Base-by-base conservation (phyloP, 2,888 invertebrate species). In the Zygogramma bicolorata region DNA sequence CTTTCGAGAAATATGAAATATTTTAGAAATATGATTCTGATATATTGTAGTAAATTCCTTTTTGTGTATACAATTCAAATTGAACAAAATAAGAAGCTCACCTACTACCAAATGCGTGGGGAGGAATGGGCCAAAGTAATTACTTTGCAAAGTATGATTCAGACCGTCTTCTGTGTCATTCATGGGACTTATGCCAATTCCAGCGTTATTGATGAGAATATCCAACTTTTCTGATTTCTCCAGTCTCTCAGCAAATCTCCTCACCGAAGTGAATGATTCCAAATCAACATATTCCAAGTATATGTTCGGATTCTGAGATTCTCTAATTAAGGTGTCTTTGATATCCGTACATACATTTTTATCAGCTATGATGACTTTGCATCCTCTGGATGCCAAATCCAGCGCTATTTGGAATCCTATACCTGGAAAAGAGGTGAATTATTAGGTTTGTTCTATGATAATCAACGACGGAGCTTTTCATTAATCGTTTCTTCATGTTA, bases 101-200 rank as follows among this genome's bases (percentile, higher is more conserved):
- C 91, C 90, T 0, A 90, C 81, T 0, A 94, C 84, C 0, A 94
- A 88, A 73, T 91, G 87, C 0, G 93, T 93, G 65, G 94, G 85
- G 22, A 94, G 85, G 82, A 94, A 94, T 5, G 91, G 91, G 4
- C 93, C 93, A 79, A 92, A 91, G 80, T 93, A 90, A 78, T 94
- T 94, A 8, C 91, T 89, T 76, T 92, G 92, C 88, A 92, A 90
- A 61, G 89, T 90, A 20, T 88, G 84, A 42, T 92, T 89, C 40
- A 93, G 87, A 0, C 92, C 92, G 77, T 93, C 76, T 60, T 77
- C 77, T 46, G 85, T 91, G 31, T 84, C 83, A 22, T 84, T 84
- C n/a, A 87, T 81, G 0, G 88, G 88, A 6, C 86, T 88, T 0
- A 89, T 88, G 0, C 91, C 92, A 0, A 89, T 87, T 0, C 92